A percentile compares a stretch with the other conserved stretches of the same genome.
phyloP scores from a whole-genome alignment of 2,888 invertebrate genomes.

The Drosophila setosimentum region DNA sequence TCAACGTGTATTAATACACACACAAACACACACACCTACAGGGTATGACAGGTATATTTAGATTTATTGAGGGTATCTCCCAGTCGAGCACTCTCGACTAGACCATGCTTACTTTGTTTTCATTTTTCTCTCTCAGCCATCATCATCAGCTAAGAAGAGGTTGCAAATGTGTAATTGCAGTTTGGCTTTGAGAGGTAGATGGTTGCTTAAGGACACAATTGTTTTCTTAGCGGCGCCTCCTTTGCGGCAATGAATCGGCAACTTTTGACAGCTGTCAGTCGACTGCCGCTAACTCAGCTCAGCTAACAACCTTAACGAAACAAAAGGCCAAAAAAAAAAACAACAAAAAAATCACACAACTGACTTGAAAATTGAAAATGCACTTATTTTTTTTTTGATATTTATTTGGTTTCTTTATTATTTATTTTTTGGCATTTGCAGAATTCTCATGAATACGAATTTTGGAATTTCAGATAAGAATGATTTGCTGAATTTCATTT shows the following conservation, averaged over 20 bases:
- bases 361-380: slow-evolving; percentile 44
- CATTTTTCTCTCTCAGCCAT: neutral
- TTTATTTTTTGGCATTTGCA: slow-evolving; percentile 19
- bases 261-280: slow-evolving; percentile 28
- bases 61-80: neutral
- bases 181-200: slow-evolving; percentile 11
- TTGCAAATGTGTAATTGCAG: slow-evolving; percentile 72
- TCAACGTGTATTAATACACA: no score
- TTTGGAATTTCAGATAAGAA: slow-evolving; percentile 18
- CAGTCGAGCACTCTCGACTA: neutral
- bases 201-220: slow-evolving; percentile 58
- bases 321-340: slow-evolving; percentile 18
- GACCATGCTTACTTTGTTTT: neutral
- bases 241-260: slow-evolving; percentile 61
- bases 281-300: neutral
- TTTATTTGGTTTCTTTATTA: slow-evolving; percentile 1
- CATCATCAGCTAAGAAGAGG: neutral
- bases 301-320: slow-evolving; percentile 11
- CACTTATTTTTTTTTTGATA: slow-evolving; percentile 32
- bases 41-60: neutral
- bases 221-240: slow-evolving; percentile 62
- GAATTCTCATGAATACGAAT: slow-evolving; percentile 21
- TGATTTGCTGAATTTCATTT: slow-evolving; percentile 29
- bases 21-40: no score
- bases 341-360: neutral